phyloP scores from a whole-genome alignment of 2,797 vertebrate genomes.

The Chiroxiphia lanceolata region DNA sequence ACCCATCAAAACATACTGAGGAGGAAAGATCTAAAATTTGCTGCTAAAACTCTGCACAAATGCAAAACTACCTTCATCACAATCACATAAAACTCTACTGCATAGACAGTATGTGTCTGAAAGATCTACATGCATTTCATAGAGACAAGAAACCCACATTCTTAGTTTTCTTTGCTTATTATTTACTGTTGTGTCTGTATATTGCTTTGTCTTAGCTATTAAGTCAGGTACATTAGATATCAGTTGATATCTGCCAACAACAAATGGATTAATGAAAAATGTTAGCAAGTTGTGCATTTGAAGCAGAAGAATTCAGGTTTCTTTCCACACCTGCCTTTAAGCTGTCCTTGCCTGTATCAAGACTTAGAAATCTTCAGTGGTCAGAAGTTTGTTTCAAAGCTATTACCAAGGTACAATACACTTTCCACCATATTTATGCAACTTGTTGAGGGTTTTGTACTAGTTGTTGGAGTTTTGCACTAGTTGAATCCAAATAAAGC shows the following conservation, averaged over 20 bases:
- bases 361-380: neutral
- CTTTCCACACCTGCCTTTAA: neutral
- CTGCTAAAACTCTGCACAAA: slow-evolving; percentile 19
- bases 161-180: neutral
- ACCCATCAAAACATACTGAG: slow-evolving; percentile 29
- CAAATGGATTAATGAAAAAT: neutral
- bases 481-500: neutral
- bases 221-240: neutral
- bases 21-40: slow-evolving; percentile 22
- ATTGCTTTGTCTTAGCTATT: neutral
- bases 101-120: neutral
- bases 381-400: neutral
- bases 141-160: neutral
- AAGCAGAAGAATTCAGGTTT: neutral
- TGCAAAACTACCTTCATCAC: neutral
- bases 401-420: neutral
- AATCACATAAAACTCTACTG: neutral
- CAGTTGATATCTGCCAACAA: neutral
- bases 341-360: neutral
- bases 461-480: neutral
- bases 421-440: neutral
- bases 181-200: neutral
- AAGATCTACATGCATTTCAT: neutral
- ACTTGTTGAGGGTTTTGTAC: neutral
- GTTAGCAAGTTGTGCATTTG: neutral